These are phyloP conservation scores for Cordilura impudica DNA, from an alignment of 2,888 invertebrate genomes.

Conservation along the genomic window DNA sequence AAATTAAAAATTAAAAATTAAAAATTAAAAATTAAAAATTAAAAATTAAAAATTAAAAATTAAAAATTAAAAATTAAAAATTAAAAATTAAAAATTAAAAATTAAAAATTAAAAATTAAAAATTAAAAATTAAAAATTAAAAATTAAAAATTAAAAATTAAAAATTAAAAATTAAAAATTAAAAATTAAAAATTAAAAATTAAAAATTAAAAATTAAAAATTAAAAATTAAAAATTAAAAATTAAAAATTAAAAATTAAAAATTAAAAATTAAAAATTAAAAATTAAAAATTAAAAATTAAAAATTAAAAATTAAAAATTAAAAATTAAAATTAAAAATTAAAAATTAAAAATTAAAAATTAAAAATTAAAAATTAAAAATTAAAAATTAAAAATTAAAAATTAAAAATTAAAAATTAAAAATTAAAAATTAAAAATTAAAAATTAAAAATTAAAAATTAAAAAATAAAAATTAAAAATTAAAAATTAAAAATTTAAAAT, in stretches of 20 bases:
- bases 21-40: background rate
- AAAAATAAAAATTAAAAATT: background rate
- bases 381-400: background rate
- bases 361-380: background rate
- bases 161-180: background rate
- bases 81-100: background rate
- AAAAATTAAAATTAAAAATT: background rate
- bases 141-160: background rate
- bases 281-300: background rate
- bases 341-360: background rate
- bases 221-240: background rate
- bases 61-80: background rate
- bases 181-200: background rate
- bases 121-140: background rate
- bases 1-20: background rate
- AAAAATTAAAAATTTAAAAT: background rate
- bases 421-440: background rate
- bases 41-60: background rate
- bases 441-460: background rate
- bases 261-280: background rate
- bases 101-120: background rate
- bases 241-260: background rate
- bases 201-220: background rate
- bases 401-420: background rate
- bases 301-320: background rate